A percentile compares a stretch with the other conserved stretches of the same genome.
Evolutionary conservation across 2,888 invertebrate genomes (phyloP).

Genomic region (Pseudococcus jackbeardsleyi): DNA sequence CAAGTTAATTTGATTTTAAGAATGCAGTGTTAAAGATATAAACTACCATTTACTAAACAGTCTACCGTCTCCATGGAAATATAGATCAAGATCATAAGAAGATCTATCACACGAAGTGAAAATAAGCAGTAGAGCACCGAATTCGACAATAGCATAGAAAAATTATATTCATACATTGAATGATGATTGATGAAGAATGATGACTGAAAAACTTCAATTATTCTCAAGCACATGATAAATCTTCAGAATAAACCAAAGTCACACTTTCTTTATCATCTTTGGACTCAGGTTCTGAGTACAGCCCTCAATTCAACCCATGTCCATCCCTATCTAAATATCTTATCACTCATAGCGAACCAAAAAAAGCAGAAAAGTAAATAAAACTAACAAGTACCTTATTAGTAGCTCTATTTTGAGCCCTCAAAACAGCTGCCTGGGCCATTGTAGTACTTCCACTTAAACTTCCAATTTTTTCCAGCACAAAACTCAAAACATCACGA

Average conservation of each 20-base stretch:
- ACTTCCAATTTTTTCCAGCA: not conserved
- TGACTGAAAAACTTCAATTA: too few relatives aligned
- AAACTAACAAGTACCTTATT: conserved; percentile 68
- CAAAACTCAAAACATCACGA: conserved; percentile 36
- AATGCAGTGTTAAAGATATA: not conserved
- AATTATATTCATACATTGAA: too few relatives aligned
- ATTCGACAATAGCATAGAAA: not conserved
- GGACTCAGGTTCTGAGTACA: too few relatives aligned
- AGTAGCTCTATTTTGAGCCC: conserved; percentile 69
- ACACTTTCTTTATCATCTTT: too few relatives aligned
- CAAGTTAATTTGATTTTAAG: conserved; percentile 12
- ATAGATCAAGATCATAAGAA: not conserved
- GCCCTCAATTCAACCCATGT: too few relatives aligned
- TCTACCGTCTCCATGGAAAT: not conserved
- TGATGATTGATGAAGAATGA: too few relatives aligned
- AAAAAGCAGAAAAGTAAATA: too few relatives aligned
- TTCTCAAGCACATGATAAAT: too few relatives aligned
- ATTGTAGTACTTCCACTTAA: conserved; percentile 67
- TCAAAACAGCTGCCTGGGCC: conserved; percentile 69
- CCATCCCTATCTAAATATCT: too few relatives aligned
- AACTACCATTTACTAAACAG: not conserved
- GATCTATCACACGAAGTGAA: not conserved
- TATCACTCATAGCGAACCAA: too few relatives aligned
- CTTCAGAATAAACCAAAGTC: too few relatives aligned
- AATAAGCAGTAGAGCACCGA: not conserved